A percentile compares a stretch with the other conserved stretches of the same genome.
Conservation (phyloP, 2,797 vertebrate species). For the Melanotaenia trifasciata region DNA sequence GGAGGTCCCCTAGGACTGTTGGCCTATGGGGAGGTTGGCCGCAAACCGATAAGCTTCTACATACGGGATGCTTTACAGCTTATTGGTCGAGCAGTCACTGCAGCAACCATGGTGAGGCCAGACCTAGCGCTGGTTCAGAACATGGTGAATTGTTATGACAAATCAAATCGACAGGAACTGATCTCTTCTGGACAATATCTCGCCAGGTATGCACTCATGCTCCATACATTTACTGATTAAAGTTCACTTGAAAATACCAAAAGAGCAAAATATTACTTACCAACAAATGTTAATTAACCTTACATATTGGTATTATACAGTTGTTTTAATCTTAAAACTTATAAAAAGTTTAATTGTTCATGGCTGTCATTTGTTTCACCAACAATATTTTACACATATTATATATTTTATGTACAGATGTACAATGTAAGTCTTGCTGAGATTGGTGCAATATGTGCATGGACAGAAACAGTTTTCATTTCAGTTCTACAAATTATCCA, state of each 20-base stretch:
- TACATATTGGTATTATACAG: not conserved
- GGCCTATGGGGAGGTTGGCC: slow-evolving; percentile 89
- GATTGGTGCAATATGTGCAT: too few relatives aligned
- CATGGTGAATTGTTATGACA: slow-evolving; percentile 83
- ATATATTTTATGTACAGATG: not conserved
- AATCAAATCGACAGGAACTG: slow-evolving; percentile 54
- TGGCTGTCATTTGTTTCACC: not conserved
- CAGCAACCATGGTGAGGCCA: slow-evolving; percentile 76
- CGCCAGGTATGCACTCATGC: slow-evolving; percentile 79
- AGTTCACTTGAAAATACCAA: not conserved
- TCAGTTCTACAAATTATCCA: not conserved
- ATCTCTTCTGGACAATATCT: slow-evolving; percentile 86
- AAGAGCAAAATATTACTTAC: not conserved
- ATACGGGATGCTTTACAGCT: slow-evolving; percentile 88
- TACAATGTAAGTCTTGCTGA: too few relatives aligned
- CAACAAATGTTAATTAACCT: not conserved
- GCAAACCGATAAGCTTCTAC: slow-evolving; percentile 89
- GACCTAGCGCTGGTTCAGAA: slow-evolving; percentile 84
- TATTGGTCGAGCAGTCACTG: slow-evolving; percentile 83
- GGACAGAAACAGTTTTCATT: not conserved
- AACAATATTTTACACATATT: not conserved
- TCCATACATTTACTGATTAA: not conserved
- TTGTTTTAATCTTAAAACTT: not conserved
- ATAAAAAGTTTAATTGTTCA: not conserved
- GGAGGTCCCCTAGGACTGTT: slow-evolving; percentile 90